Base-by-base conservation (phyloP, 1,140 invertebrate species). In the Trichoplusia ni region DNA sequence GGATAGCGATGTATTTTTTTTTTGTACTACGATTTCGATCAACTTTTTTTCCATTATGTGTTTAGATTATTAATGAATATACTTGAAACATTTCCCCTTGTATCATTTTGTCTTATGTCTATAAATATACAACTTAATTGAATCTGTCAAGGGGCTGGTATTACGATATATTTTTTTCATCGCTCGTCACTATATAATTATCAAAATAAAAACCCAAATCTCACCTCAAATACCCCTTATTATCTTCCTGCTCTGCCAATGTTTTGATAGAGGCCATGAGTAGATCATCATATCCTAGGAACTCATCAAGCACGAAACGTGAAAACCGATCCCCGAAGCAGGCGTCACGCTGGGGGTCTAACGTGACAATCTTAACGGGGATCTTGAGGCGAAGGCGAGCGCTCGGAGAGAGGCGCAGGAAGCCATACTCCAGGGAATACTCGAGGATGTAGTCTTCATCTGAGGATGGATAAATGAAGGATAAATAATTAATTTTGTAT, bases 401-500 rank as follows among this genome's bases (percentile, higher is more conserved):
- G 19, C 93, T 93, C 0, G 97, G 95, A 7, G 97, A 97, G 9
- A 99, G 90, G 2, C 98, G 93, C 29, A 99, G 91, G 82, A 99
- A 98, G 1, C 99, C 98, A 90, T 99, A 99, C 86, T 99, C 98
- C 63, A 99, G 90, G 1, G 98, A 97, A 92, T 99, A 99, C 87
- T 99, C 99, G 2, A 99, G 95, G 29, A 99, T 99, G 82, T 99
- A 99, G 79, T 98, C 96, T 74, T 99, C 97, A 73, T 98, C 96
- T 83, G 93, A 90, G 94, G 95, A 29, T 29, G 0, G 11, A 58
- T 18, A 56, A 49, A 60, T n/a, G 46, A 51, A 49, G 38, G 23
- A 13, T 11, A 19, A 25, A 31, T 13, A 19, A 62, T 54, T 54
- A 21, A 33, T 42, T 29, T 21, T 19, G 14, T 23, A 49, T 16